A percentile compares a stretch with the other conserved stretches of the same genome.
These are phyloP conservation scores for Hypsopygia costalis DNA, from an alignment of 2,888 invertebrate species.

Conservation along the genomic window DNA sequence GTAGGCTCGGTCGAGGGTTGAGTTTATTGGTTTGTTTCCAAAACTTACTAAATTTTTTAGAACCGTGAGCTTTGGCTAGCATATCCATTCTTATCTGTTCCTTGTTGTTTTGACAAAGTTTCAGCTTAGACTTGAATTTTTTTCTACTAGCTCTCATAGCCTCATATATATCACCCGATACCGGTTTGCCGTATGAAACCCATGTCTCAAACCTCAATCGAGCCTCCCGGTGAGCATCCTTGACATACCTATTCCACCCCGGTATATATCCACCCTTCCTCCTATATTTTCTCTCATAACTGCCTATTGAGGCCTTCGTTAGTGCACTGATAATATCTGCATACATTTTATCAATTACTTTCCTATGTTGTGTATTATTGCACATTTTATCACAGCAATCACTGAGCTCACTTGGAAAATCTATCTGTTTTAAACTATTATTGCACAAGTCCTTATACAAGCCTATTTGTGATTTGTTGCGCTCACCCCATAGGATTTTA, in stretches of 20 bases:
- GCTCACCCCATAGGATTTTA: too few relatives aligned
- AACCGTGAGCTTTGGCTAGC: not conserved
- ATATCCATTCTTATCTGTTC: not conserved
- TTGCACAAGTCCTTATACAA: too few relatives aligned
- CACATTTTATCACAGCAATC: too few relatives aligned
- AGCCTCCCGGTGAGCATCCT: not conserved
- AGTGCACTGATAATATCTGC: constrained; percentile 13
- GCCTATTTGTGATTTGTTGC: too few relatives aligned
- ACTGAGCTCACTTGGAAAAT: too few relatives aligned
- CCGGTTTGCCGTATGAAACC: not conserved
- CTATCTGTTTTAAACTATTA: too few relatives aligned
- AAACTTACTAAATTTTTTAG: not conserved
- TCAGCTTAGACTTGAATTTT: not conserved
- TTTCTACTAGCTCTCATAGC: not conserved
- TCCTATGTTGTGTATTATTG: constrained; percentile 10
- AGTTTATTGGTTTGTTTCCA: constrained; percentile 4
- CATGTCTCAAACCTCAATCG: not conserved
- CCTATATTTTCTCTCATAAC: not conserved
- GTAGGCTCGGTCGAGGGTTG: not conserved
- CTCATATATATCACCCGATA: not conserved
- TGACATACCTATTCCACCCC: constrained; percentile 18
- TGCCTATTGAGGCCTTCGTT: constrained; percentile 4
- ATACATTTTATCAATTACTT: constrained; percentile 17
- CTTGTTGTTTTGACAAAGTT: not conserved
- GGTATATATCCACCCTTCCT: not conserved